Conservation (phyloP, 2,797 vertebrate genomes). For the Zenarchopterus dispar region DNA sequence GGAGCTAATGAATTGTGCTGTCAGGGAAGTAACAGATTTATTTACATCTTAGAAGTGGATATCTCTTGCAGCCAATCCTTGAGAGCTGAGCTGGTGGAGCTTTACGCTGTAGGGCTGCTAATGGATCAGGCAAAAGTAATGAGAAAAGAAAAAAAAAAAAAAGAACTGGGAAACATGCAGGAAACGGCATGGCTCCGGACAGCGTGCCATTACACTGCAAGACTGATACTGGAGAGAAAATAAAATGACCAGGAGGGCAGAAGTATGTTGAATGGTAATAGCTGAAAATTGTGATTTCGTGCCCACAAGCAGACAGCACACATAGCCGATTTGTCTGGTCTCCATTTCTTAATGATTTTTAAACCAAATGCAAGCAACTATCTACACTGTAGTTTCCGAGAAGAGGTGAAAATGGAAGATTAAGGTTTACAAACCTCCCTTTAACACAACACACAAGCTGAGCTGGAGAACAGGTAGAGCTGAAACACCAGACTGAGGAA, state of each 20-base stretch:
- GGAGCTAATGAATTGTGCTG: slow-evolving; percentile 77
- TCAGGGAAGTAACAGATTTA: slow-evolving; percentile 77
- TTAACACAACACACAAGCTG: slow-evolving; percentile 15
- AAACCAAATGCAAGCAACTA: too few species aligned
- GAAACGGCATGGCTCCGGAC: slow-evolving; percentile 21
- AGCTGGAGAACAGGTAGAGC: slow-evolving; percentile 28
- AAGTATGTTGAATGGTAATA: slow-evolving; percentile 53
- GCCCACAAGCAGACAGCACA: slow-evolving; percentile 22
- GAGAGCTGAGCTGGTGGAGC: slow-evolving; percentile 50
- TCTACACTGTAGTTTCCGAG: too few species aligned
- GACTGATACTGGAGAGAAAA: slow-evolving; percentile 45
- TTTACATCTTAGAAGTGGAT: slow-evolving; percentile 71
- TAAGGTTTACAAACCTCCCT: slow-evolving; percentile 1
- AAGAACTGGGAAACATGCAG: slow-evolving; percentile 23
- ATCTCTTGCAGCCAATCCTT: slow-evolving; percentile 59
- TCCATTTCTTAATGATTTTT: too few species aligned
- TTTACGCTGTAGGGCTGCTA: slow-evolving; percentile 34
- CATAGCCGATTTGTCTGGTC: neutral
- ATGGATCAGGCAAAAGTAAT: slow-evolving; percentile 49
- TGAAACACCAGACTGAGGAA: slow-evolving; percentile 26
- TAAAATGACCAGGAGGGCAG: slow-evolving; percentile 40
- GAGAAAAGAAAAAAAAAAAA: slow-evolving; percentile 5
- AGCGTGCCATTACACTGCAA: slow-evolving; percentile 15
- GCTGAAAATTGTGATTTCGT: slow-evolving; percentile 24
- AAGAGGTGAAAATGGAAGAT: too few species aligned